Percentiles rank a stretch among this genome's conserved stretches.
These are phyloP conservation scores for Tadarida brasiliensis DNA, from an alignment of 2,797 vertebrate species.

Conservation along the genomic window DNA sequence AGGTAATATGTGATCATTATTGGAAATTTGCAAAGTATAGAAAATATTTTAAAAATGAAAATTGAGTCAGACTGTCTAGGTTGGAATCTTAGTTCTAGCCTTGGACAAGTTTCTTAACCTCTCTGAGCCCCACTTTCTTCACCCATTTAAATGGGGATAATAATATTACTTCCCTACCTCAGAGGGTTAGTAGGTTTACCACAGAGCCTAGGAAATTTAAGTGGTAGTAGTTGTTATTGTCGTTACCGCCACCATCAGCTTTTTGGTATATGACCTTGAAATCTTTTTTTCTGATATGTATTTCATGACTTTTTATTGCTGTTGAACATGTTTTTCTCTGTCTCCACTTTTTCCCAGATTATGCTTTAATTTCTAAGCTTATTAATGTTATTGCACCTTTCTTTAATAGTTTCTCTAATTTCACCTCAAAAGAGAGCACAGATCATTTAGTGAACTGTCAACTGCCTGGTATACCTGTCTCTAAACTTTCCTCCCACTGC, in stretches of 20 bases:
- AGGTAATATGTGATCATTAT: slow-evolving; percentile 65
- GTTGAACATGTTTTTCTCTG: slow-evolving; percentile 17
- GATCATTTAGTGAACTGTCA: slow-evolving; percentile 2
- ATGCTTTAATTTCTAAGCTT: background rate
- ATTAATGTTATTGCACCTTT: slow-evolving; percentile 27
- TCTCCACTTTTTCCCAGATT: slow-evolving; percentile 23
- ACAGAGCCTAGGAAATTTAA: background rate
- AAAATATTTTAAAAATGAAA: slow-evolving; percentile 61
- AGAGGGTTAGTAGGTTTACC: slow-evolving; percentile 56
- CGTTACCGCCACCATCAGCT: background rate
- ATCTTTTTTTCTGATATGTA: slow-evolving; percentile 15
- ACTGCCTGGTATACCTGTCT: background rate
- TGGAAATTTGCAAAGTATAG: slow-evolving; percentile 70
- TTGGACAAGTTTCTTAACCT: slow-evolving; percentile 64
- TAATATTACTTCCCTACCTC: slow-evolving; percentile 58
- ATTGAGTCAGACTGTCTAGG: slow-evolving; percentile 48
- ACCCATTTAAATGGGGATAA: slow-evolving; percentile 52
- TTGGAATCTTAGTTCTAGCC: slow-evolving; percentile 45
- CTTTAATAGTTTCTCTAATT: background rate
- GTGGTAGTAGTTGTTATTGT: background rate
- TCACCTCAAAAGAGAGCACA: background rate
- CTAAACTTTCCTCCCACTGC: background rate
- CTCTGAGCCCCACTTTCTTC: slow-evolving; percentile 58
- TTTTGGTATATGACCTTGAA: background rate
- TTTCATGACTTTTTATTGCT: background rate